These are phyloP conservation scores for Gobius niger DNA, from an alignment of 2,113 vertebrate genomes.

Conservation along the genomic window DNA sequence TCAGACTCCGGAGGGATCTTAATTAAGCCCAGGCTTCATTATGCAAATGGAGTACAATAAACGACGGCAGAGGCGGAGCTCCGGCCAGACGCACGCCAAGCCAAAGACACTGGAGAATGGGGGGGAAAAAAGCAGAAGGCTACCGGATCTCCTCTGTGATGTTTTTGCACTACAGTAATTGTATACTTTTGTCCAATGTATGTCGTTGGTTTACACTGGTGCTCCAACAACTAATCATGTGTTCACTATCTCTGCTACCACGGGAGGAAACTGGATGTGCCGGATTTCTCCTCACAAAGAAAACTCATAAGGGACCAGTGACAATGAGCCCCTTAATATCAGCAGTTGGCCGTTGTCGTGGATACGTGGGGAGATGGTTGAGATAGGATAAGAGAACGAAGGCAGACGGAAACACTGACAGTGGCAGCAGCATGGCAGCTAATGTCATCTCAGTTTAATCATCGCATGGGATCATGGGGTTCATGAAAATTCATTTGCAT, in stretches of 20 bases:
- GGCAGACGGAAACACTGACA: conserved; percentile 67
- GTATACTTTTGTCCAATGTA: conserved; percentile 35
- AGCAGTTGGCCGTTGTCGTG: conserved; percentile 65
- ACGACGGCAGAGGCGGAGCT: conserved; percentile 72
- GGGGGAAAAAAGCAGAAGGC: conserved; percentile 46
- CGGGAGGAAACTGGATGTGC: conserved; percentile 52
- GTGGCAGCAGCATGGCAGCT: conserved; percentile 68
- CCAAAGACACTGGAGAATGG: conserved; percentile 55
- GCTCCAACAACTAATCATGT: conserved; percentile 14
- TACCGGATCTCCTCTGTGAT: conserved; percentile 41
- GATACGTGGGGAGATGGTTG: conserved; percentile 59
- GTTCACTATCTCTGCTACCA: conserved; percentile 21
- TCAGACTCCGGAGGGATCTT: conserved; percentile 78
- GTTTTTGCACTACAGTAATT: conserved; percentile 26
- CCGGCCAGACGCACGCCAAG: conserved; percentile 59
- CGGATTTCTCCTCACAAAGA: conserved; percentile 50
- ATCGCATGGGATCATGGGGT: conserved; percentile 75
- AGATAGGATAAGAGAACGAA: conserved; percentile 55
- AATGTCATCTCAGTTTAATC: conserved; percentile 79
- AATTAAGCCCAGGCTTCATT: conserved; percentile 77
- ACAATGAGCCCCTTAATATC: conserved; percentile 66
- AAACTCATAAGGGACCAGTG: conserved; percentile 61
- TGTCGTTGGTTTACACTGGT: conserved; percentile 22
- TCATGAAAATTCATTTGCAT: conserved; percentile 81
- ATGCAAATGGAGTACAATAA: conserved; percentile 78